Base-by-base conservation (phyloP, 2,797 vertebrate species). In the Thaleichthys pacificus region DNA sequence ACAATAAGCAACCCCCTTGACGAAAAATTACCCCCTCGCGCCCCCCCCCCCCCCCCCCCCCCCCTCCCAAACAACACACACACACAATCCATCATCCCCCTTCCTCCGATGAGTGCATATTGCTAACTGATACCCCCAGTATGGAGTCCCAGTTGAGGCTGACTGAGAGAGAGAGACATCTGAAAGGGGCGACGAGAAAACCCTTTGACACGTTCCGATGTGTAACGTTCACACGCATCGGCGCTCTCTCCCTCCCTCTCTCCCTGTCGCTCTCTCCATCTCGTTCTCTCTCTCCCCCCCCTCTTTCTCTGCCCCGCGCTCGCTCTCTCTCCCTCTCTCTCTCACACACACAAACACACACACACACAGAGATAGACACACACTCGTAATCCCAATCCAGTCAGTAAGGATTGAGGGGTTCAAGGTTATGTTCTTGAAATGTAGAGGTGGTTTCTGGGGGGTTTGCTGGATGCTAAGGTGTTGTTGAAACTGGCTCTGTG, bases 1-100 rank as follows among this genome's bases (percentile, higher is more conserved):
- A 88, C 85, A 88, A 87, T 89, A 81, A 84, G 77, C 72, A 78
- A 84, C 75, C 77, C 54, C 78, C 83, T 89, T 79, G 70, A 84
- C 80, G 80, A 83, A 90, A 89, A 86, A 85, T 89, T 79, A 77
- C 80, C 76, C 74, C 12, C 54, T 28, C 49, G 77, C 79, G 73
- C 32, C 19, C 2, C 74, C 56, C 49, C 77, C 79, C 73, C 32
- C 19, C 2, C 74, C 56, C 47, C 58, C 5, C 51, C 9, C 24
- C 8, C 57, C 26, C 15, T 5, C 49, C 61, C 51, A 61, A 47
- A 42, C 66, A 38, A 24, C 63, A 47, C 42, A 47, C 38, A 42
- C 32, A 47, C n/a, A 38, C 67, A 21, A 70, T 64, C 69, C 74
- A 73, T 68, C 62, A 57, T 47, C 42, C 57, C 73, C 73, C 76